Percentiles rank a stretch among this genome's conserved stretches.
phyloP scores from a whole-genome alignment of 2,113 vertebrate species.

The Tragulus kanchil region DNA sequence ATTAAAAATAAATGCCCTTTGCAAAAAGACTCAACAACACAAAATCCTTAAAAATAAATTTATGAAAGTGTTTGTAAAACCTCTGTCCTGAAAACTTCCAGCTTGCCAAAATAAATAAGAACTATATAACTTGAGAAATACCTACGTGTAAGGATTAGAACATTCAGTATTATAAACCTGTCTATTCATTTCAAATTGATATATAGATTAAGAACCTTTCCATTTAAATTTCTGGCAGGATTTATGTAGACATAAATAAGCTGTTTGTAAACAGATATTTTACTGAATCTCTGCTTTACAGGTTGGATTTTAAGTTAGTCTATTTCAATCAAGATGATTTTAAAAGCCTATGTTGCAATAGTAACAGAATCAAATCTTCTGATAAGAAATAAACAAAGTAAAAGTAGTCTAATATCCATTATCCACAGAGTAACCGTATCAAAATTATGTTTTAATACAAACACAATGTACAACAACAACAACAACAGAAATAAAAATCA shows the following conservation, averaged over 20 bases:
- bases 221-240: not conserved
- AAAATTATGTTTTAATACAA: constrained; percentile 37
- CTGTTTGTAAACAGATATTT: not conserved
- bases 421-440: not conserved
- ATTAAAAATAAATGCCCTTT: not conserved
- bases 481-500: not conserved
- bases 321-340: not conserved
- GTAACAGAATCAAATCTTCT: not conserved
- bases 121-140: not conserved
- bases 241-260: not conserved
- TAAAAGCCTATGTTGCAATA: not conserved
- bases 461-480: not conserved
- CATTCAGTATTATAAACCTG: not conserved
- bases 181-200: not conserved
- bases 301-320: not conserved
- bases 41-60: not conserved
- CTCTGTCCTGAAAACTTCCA: not conserved
- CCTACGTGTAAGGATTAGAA: not conserved
- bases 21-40: not conserved
- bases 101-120: not conserved
- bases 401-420: not conserved
- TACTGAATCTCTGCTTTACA: not conserved
- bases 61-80: not conserved
- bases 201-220: not conserved
- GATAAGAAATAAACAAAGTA: not conserved